Percentiles rank a stretch among this genome's conserved stretches.
phyloP scores from a whole-genome alignment of 1,140 invertebrate species.

The Hyposmocoma kahamanoa region DNA sequence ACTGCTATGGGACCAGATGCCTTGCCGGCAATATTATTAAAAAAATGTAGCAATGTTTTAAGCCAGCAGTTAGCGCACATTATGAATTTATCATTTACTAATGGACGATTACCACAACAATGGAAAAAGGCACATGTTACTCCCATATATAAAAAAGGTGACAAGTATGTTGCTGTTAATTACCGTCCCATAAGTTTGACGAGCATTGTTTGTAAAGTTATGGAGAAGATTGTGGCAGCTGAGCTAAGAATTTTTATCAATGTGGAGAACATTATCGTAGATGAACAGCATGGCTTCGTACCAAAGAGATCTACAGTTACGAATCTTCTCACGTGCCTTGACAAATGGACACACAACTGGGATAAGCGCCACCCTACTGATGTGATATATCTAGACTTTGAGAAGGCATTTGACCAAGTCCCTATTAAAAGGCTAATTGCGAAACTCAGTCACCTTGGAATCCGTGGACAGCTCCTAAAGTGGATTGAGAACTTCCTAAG shows the following conservation, averaged over 20 bases:
- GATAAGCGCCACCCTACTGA: conserved; percentile 6
- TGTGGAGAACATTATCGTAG: conserved; percentile 8
- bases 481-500: conserved; percentile 13
- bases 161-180: neutral
- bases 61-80: neutral
- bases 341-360: conserved; percentile 1
- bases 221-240: conserved; percentile 1
- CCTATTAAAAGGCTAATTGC: conserved; percentile 8
- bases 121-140: neutral
- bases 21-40: neutral
- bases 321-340: conserved; percentile 8
- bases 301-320: conserved; percentile 5
- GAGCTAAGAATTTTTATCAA: too few relatives aligned
- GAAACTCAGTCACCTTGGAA: conserved; percentile 10
- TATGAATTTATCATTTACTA: neutral
- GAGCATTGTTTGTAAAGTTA: neutral
- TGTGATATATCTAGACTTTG: conserved; percentile 15
- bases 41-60: conserved; percentile 1
- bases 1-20: neutral
- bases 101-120: neutral
- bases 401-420: conserved; percentile 13
- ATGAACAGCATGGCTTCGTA: conserved; percentile 9
- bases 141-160: neutral
- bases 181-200: neutral
- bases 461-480: conserved; percentile 10